Evolutionary conservation across 2,113 vertebrate genomes (phyloP).

Genomic region (Sprattus sprattus): DNA sequence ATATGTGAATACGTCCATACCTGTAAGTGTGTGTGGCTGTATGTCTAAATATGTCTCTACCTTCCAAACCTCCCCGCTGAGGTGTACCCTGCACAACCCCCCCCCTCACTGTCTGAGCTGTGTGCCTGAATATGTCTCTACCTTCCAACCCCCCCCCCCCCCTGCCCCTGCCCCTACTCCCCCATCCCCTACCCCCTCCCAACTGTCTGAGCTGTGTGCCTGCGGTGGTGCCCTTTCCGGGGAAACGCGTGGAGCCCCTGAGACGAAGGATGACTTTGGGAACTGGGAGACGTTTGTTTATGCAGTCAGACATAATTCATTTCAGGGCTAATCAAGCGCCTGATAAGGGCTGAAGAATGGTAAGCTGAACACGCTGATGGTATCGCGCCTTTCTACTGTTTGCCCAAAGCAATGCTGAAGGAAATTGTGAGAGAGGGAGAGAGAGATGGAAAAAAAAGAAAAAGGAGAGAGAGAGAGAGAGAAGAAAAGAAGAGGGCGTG

Average conservation of each 20-base stretch:
- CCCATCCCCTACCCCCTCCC: not conserved
- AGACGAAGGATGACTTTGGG: conserved; percentile 46
- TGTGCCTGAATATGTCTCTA: too few relatives aligned
- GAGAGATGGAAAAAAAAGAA: conserved; percentile 8
- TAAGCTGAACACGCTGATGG: conserved; percentile 45
- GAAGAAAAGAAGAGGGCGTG: conserved; percentile 24
- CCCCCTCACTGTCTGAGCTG: conserved; percentile 28
- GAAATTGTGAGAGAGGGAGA: not conserved
- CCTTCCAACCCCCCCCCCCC: not conserved
- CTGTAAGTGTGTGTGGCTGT: not conserved
- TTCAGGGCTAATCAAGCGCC: conserved; percentile 48
- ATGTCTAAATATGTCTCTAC: not conserved
- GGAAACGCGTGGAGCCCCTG: conserved; percentile 25
- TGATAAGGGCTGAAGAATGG: conserved; percentile 53
- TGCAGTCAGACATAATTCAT: conserved; percentile 48
- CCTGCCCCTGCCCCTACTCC: too few relatives aligned
- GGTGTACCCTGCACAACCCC: not conserved
- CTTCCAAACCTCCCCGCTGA: not conserved
- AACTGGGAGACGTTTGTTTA: conserved; percentile 51
- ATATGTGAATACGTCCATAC: not conserved
- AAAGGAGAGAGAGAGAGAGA: not conserved
- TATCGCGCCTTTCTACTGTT: conserved; percentile 46
- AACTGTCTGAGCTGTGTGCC: conserved; percentile 29
- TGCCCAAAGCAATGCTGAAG: conserved; percentile 40
- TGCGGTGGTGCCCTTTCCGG: conserved; percentile 28